Evolutionary conservation across 2,797 vertebrate genomes (phyloP).

Genomic region (Ispidina picta): DNA sequence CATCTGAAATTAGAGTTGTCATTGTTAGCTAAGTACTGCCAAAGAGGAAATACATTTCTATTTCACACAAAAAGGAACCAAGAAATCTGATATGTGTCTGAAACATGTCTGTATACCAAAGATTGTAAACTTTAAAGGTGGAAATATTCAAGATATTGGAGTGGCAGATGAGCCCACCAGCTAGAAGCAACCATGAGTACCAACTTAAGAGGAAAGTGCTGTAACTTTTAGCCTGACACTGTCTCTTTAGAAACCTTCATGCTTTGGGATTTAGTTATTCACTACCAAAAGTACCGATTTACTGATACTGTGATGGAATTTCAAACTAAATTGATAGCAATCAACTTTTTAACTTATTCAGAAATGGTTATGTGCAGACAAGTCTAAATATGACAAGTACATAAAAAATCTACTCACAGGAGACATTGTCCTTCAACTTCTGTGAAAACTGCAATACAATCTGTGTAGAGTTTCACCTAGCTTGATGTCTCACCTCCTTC

Average conservation of each 20-base stretch:
- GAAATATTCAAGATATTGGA: not conserved
- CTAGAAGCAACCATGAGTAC: not conserved
- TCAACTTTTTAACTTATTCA: not conserved
- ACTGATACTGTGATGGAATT: not conserved
- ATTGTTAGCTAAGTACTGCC: not conserved
- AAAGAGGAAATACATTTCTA: not conserved
- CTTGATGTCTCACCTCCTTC: not conserved
- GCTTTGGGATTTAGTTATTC: not conserved
- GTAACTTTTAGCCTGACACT: not conserved
- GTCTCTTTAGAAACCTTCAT: not conserved
- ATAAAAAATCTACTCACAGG: not conserved
- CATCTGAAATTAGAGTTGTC: not conserved
- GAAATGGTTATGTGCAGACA: not conserved
- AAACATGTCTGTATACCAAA: not conserved
- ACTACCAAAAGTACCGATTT: not conserved
- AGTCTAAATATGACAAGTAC: not conserved
- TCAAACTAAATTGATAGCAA: not conserved
- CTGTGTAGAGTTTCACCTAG: not conserved
- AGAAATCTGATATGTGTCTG: not conserved
- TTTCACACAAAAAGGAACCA: not conserved
- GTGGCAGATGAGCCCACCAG: not conserved
- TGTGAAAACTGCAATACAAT: not conserved
- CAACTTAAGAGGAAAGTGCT: not conserved
- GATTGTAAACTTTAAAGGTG: not conserved
- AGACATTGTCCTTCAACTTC: not conserved